Percentiles rank a stretch among this genome's conserved stretches.
These are phyloP conservation scores for Sebastes itinus DNA, from an alignment of 2,797 vertebrate species.

Conservation along the genomic window DNA sequence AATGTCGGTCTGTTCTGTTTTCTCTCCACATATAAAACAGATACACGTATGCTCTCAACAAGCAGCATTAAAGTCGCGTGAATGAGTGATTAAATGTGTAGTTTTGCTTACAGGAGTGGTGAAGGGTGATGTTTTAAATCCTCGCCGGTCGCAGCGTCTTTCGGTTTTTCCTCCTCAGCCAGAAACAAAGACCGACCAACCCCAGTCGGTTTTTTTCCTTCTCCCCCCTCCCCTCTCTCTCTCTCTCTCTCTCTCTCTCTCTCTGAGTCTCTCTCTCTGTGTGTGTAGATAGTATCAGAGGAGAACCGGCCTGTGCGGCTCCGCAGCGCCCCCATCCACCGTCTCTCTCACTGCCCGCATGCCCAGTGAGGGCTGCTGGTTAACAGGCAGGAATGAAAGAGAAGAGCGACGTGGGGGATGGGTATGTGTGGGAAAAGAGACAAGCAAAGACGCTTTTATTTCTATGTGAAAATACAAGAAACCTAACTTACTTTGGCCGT, in stretches of 20 bases:
- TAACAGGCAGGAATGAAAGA: slow-evolving; percentile 44
- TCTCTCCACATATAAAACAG: too few species aligned
- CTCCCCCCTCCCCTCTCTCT: slow-evolving; percentile 43
- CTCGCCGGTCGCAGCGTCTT: slow-evolving; percentile 72
- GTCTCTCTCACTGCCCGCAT: slow-evolving; percentile 49
- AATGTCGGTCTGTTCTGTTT: slow-evolving; percentile 62
- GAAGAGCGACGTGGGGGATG: slow-evolving; percentile 64
- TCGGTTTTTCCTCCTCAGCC: slow-evolving; percentile 75
- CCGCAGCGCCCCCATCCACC: slow-evolving; percentile 75
- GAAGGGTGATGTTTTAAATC: slow-evolving; percentile 57
- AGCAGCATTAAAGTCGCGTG: too few species aligned
- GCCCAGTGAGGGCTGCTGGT: slow-evolving; percentile 33
- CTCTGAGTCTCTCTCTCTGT: too few species aligned
- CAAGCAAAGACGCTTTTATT: background rate
- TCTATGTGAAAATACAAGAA: background rate
- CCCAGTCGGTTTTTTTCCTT: slow-evolving; percentile 74
- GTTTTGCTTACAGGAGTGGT: slow-evolving; percentile 61
- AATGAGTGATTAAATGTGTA: background rate
- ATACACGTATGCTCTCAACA: too few species aligned
- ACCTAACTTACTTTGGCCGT: accelerated
- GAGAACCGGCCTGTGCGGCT: slow-evolving; percentile 43
- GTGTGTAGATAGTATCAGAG: slow-evolving; percentile 64
- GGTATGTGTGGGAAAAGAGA: slow-evolving; percentile 7
- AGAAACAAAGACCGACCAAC: slow-evolving; percentile 86
- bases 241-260: background rate